Conservation (phyloP, 2,113 vertebrate genomes). For the Gopherus flavomarginatus region DNA sequence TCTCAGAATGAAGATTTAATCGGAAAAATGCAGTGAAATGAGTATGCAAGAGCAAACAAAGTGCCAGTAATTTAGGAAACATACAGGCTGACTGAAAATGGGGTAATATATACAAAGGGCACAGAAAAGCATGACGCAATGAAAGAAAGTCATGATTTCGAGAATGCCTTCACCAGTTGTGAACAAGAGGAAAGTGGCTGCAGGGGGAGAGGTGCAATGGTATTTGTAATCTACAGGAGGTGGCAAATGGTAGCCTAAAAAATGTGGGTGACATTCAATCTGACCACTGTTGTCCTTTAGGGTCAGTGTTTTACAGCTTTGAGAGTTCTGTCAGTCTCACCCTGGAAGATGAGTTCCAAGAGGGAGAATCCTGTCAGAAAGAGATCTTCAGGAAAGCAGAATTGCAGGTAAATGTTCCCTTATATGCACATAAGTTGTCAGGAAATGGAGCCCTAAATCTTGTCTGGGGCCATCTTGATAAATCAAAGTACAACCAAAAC, state of each 20-base stretch:
- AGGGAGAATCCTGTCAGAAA: fast-evolving
- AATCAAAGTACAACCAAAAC: neutral
- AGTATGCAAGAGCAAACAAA: neutral
- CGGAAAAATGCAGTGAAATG: neutral
- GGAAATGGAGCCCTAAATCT: neutral
- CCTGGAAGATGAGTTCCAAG: neutral
- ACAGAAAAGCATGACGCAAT: neutral
- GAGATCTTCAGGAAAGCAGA: neutral
- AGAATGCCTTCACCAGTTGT: neutral
- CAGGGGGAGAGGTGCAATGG: neutral
- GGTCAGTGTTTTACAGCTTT: fast-evolving
- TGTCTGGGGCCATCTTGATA: neutral
- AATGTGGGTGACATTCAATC: neutral
- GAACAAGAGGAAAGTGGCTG: neutral
- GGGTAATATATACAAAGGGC: neutral
- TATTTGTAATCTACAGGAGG: neutral
- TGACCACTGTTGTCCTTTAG: neutral
- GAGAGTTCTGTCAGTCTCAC: fast-evolving
- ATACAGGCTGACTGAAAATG: neutral
- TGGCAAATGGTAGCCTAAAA: neutral
- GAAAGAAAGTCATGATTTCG: neutral
- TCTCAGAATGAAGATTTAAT: fast-evolving
- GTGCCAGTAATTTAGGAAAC: neutral
- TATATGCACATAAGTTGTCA: fast-evolving
- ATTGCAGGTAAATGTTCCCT: neutral